phyloP scores from a whole-genome alignment of 2,113 vertebrate species.

The Prinia subflava region DNA sequence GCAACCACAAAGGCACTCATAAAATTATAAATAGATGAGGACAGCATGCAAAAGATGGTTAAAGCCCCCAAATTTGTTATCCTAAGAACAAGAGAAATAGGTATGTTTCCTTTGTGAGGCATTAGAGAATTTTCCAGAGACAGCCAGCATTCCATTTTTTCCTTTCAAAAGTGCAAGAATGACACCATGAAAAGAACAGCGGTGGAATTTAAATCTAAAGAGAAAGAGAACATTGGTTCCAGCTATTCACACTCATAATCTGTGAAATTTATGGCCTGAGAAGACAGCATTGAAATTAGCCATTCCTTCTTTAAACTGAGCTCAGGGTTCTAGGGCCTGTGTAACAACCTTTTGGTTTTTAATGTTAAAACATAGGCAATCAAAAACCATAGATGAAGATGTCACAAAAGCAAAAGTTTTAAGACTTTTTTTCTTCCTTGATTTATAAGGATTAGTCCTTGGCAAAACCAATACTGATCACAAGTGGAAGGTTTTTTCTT shows the following conservation, averaged over 20 bases:
- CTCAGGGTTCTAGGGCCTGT: not conserved
- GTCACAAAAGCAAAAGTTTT: not conserved
- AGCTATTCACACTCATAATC: not conserved
- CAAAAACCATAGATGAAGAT: not conserved
- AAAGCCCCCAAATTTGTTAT: not conserved
- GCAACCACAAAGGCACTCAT: not conserved
- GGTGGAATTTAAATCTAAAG: constrained; percentile 5
- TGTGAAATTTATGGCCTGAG: constrained; percentile 15
- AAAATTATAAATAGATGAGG: not conserved
- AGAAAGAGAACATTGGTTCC: constrained; percentile 10
- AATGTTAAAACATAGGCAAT: not conserved
- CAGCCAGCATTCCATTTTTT: not conserved
- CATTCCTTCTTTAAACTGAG: not conserved
- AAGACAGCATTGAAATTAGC: constrained; percentile 1
- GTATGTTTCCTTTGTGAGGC: not conserved
- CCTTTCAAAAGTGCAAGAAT: not conserved
- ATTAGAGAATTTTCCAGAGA: not conserved
- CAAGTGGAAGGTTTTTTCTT: not conserved
- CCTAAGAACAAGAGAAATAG: not conserved
- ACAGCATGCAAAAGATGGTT: not conserved
- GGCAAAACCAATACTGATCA: not conserved
- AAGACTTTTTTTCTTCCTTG: not conserved
- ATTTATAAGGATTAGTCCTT: not conserved
- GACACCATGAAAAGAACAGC: not conserved
- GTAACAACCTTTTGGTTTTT: not conserved